Evolutionary conservation across 2,113 vertebrate species (phyloP), one percentile per base, ranked within the genome.

Genomic region (Pampusana beccarii): DNA sequence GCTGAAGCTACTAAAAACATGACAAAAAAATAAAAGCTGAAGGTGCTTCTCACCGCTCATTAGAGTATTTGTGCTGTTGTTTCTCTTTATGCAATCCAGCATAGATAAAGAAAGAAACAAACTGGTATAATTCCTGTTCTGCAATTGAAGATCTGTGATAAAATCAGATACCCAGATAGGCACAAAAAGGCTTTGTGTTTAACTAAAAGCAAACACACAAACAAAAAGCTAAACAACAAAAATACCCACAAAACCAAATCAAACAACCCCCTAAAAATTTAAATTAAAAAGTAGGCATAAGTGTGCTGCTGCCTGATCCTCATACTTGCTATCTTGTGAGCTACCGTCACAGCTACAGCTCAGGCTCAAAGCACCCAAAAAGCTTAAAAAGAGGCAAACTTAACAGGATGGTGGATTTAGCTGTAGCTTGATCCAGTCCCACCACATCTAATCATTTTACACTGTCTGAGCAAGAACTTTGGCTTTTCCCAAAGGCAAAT

Each of bases 261-360:
- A 46, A 46, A 46, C 44, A 46, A 19, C 16, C 16, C 16, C 16
- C 16, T 44, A 44, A 44, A 44, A 19, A 46, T 46, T 46, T 19
- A 46, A 19, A 46, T 46, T 19, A 46, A 50, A 50, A 50, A 57
- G 36, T 1, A 77, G 21, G 6, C 13, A 10, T 53, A 53, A 82
- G 20, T 0, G 0, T n/a, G 23, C 44, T 77, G 50, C 58, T 77
- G 34, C 26, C 34, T 61, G 16, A 25, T 66, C 16, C 2, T 2
- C 6, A 9, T 6, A 20, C 4, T 57, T 82, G 93, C 42, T 80
- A 7, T 80, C 56, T 31, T 67, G 26, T 44, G 44, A 82, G 20
- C 34, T 79, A 14, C 40, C 57, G 54, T 23, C 38, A 51, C 29
- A 79, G 20, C 38, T 85, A 48, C 54, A 83, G 44, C 33, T 73